Evolutionary conservation across 2,797 vertebrate genomes (phyloP), one percentile per base, ranked within the genome.

Genomic region (Notoglanidium macrostoma): DNA sequence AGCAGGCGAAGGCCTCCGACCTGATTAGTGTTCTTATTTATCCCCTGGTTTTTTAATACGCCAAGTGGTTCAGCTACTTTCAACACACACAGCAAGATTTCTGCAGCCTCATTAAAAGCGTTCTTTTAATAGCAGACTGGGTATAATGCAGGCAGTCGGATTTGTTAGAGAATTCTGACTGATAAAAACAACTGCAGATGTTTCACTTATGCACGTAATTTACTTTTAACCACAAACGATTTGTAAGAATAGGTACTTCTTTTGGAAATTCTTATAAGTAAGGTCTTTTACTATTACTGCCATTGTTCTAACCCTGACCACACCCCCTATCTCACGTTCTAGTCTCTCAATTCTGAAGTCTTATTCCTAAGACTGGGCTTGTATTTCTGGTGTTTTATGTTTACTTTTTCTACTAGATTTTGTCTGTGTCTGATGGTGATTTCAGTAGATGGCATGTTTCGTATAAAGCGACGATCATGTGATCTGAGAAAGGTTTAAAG

Each of bases 1-100:
- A 95, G 96, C 95, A 95, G 93, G 93, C 93, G 68, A 84, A 87
- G 76, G 83, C 95, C 94, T 92, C 85, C 93, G 91, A 94, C 90
- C 89, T 89, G 90, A 93, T 90, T 89, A 90, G 92, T 92, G 91
- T 90, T 94, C 92, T 94, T 91, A 91, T 92, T 94, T 92, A 91
- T 90, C 23, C 29, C 73, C 73, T 19, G 83, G 84, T 91, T 91
- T 90, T 40, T 94, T 92, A 91, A 94, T 93, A 93, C 89, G 85
- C 90, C 90, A 90, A 92, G 88, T 87, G 90, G 88, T 89, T 88
- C 87, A 90, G 91, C 87, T 91, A 89, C 92, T 93, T 92, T 91
- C 78, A 88, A 89, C 51, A 86, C 90, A 87, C 77, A 74, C 87
- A 85, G 83, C 83, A 91, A 93, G 90, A 77, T 84, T 86, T 61